Conservation (phyloP, 2,888 invertebrate genomes). For the Coelinius sp. region DNA sequence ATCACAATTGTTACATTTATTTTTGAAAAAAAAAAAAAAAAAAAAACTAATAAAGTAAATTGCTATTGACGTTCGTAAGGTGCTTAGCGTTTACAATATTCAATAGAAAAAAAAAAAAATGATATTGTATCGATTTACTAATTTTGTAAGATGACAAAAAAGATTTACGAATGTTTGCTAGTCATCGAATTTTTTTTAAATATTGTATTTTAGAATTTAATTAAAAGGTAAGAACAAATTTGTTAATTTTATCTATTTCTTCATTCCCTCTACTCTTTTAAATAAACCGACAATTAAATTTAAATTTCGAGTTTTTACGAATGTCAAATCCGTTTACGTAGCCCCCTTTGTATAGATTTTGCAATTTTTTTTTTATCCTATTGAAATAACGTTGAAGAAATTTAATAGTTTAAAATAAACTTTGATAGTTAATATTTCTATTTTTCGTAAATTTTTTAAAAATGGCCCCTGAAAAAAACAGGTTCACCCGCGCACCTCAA, state of each 20-base stretch:
- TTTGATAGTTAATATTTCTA: too few relatives aligned
- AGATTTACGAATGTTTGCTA: slow-evolving; percentile 3
- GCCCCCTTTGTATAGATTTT: too few relatives aligned
- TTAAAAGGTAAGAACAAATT: slow-evolving; percentile 16
- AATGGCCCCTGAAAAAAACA: too few relatives aligned
- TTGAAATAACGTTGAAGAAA: too few relatives aligned
- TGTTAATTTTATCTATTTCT: background rate
- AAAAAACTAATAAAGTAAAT: background rate
- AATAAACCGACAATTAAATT: too few relatives aligned
- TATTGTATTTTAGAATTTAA: slow-evolving; percentile 18
- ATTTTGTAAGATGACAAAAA: slow-evolving; percentile 20
- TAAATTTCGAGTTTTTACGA: too few relatives aligned
- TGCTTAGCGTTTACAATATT: slow-evolving; percentile 20
- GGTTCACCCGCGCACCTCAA: too few relatives aligned
- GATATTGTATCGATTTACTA: slow-evolving; percentile 10
- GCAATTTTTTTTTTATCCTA: too few relatives aligned
- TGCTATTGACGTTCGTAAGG: slow-evolving; percentile 4
- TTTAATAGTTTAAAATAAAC: too few relatives aligned
- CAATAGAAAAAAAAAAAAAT: background rate
- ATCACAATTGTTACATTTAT: slow-evolving; percentile 13
- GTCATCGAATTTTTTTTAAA: slow-evolving; percentile 17
- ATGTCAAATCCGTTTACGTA: too few relatives aligned
- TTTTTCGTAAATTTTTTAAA: too few relatives aligned
- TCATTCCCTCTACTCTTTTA: background rate
- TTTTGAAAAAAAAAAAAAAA: background rate